Base-by-base conservation (phyloP, 2,888 invertebrate genomes). In the Sinopyrophorus schimmeli region DNA sequence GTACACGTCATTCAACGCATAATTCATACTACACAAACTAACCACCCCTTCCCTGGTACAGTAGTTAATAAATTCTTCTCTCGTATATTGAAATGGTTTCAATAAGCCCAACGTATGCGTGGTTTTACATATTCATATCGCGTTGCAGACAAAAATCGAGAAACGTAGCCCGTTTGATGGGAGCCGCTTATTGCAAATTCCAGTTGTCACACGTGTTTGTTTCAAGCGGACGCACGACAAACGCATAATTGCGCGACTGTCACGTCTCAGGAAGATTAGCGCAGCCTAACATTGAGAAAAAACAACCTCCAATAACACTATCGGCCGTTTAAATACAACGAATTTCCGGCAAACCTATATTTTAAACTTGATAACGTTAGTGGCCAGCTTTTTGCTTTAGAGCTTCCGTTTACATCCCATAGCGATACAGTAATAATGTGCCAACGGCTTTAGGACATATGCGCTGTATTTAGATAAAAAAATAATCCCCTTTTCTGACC, bases 401-500 rank as follows among this genome's bases (percentile, higher is more conserved):
- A 30, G 24, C 32, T 42, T 42, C 44, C 42, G 43, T 38, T 55
- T 48, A 35, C 44, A 46, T 47, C 23, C 53, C 48, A 60, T 56
- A 39, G 49, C 51, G 51, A 43, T 51, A 40, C 41, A 51, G 54
- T 61, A 61, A 62, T 60, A 60, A 61, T 54, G 59, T 58, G 61
- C 60, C 57, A 66, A 60, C 58, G 56, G 55, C 55, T 58, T 41
- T 55, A 46, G 58, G 60, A 67, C 69, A 68, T 68, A 67, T 66
- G 69, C 62, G 63, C 57, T 63, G 61, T 64, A 65, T 69, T 68
- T 67, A 66, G 67, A 67, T 67, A 66, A 67, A 67, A 67, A 69
- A 67, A 68, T 70, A 70, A 70, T 67, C 69, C 65, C 60, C 65
- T 68, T 64, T 65, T 61, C 66, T 70, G 69, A 66, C 70, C 70